phyloP scores from a whole-genome alignment of 2,797 vertebrate genomes.

The Ispidina picta region DNA sequence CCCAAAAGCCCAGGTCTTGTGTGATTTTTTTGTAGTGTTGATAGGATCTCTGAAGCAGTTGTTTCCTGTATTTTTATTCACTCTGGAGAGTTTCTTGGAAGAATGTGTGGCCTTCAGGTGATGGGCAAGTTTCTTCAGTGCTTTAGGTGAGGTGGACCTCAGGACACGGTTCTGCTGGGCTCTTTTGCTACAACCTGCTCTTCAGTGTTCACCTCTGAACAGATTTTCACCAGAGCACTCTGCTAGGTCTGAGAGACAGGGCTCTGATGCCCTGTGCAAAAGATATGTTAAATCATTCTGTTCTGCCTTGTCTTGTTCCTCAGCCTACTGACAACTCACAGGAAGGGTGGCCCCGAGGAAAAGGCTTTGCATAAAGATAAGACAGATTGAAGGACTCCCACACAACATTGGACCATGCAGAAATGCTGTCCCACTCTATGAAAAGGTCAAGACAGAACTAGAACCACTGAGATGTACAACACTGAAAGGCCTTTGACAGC shows the following conservation, averaged over 20 bases:
- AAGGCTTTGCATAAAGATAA: background rate
- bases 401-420: background rate
- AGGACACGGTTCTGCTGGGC: background rate
- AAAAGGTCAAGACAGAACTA: constrained; percentile 7
- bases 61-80: background rate
- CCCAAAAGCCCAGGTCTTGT: background rate
- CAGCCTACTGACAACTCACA: background rate
- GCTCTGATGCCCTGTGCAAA: background rate
- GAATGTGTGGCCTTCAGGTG: rapidly evolving
- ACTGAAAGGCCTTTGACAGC: background rate
- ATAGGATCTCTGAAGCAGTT: background rate
- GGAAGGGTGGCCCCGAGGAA: background rate
- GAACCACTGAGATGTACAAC: background rate
- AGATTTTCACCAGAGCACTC: background rate
- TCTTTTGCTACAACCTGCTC: background rate
- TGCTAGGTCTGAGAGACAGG: background rate
- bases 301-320: background rate
- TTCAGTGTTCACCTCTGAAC: background rate
- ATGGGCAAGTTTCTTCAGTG: background rate
- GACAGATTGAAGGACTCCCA: background rate
- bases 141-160: background rate
- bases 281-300: background rate
- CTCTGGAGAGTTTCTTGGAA: background rate
- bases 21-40: background rate
- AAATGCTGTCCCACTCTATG: background rate